phyloP scores from a whole-genome alignment of 2,797 vertebrate species.

The Buceros bicornis region DNA sequence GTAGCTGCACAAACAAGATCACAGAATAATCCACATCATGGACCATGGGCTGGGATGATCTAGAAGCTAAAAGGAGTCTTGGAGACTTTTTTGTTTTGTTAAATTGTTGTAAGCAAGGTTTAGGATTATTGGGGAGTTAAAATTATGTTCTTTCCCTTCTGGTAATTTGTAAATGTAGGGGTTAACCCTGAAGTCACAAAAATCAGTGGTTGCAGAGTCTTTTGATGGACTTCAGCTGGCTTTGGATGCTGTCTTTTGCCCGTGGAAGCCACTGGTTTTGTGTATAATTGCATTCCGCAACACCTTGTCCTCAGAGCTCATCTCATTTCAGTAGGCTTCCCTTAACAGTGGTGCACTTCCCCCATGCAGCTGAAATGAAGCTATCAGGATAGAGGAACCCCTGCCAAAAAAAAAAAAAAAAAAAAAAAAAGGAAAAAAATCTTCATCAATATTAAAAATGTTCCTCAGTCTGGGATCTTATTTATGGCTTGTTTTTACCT shows the following conservation, averaged over 20 bases:
- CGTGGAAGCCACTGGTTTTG: background rate
- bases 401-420: background rate
- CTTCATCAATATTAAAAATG: background rate
- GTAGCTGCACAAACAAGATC: background rate
- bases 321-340: background rate
- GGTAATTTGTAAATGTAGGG: background rate
- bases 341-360: background rate
- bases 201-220: background rate
- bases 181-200: background rate
- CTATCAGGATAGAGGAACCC: background rate
- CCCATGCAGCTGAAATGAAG: background rate
- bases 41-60: background rate
- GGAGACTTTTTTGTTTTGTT: background rate
- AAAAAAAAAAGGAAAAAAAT: rapidly evolving
- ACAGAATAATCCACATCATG: background rate
- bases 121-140: background rate
- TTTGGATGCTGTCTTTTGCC: background rate
- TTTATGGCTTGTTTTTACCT: background rate
- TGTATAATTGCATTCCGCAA: background rate
- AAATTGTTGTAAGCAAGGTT: background rate
- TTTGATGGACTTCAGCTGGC: background rate
- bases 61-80: background rate
- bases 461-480: background rate
- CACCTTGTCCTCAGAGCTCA: background rate
- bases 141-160: constrained; percentile 7